Conservation (phyloP, 1,140 invertebrate genomes). For the Camponotus vicinus region DNA sequence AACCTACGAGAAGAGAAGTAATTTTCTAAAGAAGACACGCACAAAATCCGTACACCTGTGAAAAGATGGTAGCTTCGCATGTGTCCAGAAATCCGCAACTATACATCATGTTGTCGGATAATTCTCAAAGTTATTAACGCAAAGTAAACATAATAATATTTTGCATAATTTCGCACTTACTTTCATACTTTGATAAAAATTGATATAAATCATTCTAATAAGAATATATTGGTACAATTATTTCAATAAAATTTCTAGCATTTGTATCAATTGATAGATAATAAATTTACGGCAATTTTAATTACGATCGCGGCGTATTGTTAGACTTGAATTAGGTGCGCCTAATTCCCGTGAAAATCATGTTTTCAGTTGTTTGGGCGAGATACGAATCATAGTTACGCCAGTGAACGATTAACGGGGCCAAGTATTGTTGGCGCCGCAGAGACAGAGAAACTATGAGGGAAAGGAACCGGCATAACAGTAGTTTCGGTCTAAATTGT, state of each 20-base stretch:
- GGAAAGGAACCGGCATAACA: slow-evolving; percentile 66
- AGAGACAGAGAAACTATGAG: slow-evolving; percentile 65
- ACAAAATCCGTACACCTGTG: slow-evolving; percentile 60
- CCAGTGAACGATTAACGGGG: slow-evolving; percentile 82
- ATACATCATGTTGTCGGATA: neutral
- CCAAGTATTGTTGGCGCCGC: slow-evolving; percentile 70
- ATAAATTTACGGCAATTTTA: slow-evolving; percentile 37
- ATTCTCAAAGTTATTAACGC: neutral
- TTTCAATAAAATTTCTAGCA: neutral
- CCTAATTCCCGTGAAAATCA: slow-evolving; percentile 77
- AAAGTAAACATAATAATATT: neutral
- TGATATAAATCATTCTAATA: neutral
- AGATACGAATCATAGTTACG: slow-evolving; percentile 79
- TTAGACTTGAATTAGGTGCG: slow-evolving; percentile 77
- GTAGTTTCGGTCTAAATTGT: slow-evolving; percentile 63
- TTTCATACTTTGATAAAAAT: neutral
- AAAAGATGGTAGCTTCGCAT: slow-evolving; percentile 61
- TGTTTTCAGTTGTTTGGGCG: slow-evolving; percentile 75
- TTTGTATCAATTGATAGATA: slow-evolving; percentile 28
- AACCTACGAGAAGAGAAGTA: slow-evolving; percentile 67
- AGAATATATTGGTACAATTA: neutral
- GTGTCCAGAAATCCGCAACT: slow-evolving; percentile 36
- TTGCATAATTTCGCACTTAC: neutral
- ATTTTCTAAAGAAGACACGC: slow-evolving; percentile 75
- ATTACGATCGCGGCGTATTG: slow-evolving; percentile 67